A percentile compares a stretch with the other conserved stretches of the same genome.
phyloP scores from a whole-genome alignment of 2,797 vertebrate species.

The Gouania willdenowi region DNA sequence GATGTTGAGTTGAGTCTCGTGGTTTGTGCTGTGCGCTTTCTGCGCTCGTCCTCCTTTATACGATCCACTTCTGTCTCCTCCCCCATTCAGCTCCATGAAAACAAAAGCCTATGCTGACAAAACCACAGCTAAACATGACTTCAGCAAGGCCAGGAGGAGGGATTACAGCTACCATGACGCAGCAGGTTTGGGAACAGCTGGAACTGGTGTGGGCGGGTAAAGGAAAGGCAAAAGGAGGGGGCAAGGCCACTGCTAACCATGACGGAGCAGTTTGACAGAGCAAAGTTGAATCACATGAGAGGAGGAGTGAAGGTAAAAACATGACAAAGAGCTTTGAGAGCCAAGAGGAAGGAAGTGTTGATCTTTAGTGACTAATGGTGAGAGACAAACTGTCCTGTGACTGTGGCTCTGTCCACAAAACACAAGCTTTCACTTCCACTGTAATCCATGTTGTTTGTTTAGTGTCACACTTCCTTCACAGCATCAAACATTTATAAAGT shows the following conservation, averaged over 20 bases:
- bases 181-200: slow-evolving; percentile 29
- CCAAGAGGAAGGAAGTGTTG: slow-evolving; percentile 4
- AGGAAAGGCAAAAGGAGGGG: neutral
- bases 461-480: too few relatives aligned
- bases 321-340: slow-evolving; percentile 26
- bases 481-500: too few relatives aligned
- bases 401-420: neutral
- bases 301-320: slow-evolving; percentile 29
- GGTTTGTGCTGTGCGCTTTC: slow-evolving; percentile 8
- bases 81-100: slow-evolving; percentile 44
- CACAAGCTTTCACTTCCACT: neutral
- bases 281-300: slow-evolving; percentile 7
- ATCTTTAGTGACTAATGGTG: slow-evolving; percentile 25
- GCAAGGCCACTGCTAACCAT: slow-evolving; percentile 30
- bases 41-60: slow-evolving; percentile 45
- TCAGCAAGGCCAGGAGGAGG: slow-evolving; percentile 24
- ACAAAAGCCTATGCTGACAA: slow-evolving; percentile 55
- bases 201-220: neutral
- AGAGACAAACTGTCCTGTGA: slow-evolving; percentile 10
- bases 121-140: slow-evolving; percentile 58
- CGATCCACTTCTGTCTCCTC: slow-evolving; percentile 27
- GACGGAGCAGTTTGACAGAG: slow-evolving; percentile 29
- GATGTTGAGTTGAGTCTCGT: neutral
- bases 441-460: too few relatives aligned
- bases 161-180: slow-evolving; percentile 47